These are phyloP conservation scores for Nyctalus aviator DNA, from an alignment of 2,797 vertebrate species.

Conservation along the genomic window DNA sequence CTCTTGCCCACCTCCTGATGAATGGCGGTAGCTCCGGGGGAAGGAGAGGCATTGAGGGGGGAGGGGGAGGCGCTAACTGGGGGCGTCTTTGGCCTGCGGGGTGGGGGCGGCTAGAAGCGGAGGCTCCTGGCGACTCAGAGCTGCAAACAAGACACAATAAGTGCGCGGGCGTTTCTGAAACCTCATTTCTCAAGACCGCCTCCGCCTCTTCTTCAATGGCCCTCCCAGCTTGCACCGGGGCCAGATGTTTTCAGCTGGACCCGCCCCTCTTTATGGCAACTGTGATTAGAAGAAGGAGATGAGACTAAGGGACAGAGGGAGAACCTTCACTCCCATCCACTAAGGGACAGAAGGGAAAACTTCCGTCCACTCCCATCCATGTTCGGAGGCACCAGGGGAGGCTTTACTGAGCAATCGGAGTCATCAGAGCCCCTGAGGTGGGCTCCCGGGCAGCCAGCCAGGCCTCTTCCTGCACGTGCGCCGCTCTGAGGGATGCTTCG, in stretches of 20 bases:
- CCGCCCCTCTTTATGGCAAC: background rate
- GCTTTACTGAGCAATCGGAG: background rate
- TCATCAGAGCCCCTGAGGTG: background rate
- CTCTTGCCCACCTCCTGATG: background rate
- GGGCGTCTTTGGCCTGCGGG: background rate
- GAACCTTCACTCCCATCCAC: background rate
- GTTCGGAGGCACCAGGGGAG: background rate
- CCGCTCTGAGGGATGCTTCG: background rate
- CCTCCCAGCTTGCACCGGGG: constrained; percentile 24
- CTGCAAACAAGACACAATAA: background rate
- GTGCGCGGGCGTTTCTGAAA: background rate
- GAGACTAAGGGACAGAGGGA: background rate
- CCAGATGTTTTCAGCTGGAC: constrained; percentile 55
- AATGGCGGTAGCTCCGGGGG: background rate
- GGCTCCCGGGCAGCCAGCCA: background rate
- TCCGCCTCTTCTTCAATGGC: constrained; percentile 39
- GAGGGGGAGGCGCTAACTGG: background rate
- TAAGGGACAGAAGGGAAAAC: background rate
- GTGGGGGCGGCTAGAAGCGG: background rate
- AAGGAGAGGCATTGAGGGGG: background rate
- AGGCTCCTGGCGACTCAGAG: background rate
- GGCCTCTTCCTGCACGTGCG: background rate
- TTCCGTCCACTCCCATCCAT: background rate
- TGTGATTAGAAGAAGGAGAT: constrained; percentile 29
- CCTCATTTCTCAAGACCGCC: constrained; percentile 45